Conservation (phyloP, 2,797 vertebrate genomes). For the Glyptemys insculpta region DNA sequence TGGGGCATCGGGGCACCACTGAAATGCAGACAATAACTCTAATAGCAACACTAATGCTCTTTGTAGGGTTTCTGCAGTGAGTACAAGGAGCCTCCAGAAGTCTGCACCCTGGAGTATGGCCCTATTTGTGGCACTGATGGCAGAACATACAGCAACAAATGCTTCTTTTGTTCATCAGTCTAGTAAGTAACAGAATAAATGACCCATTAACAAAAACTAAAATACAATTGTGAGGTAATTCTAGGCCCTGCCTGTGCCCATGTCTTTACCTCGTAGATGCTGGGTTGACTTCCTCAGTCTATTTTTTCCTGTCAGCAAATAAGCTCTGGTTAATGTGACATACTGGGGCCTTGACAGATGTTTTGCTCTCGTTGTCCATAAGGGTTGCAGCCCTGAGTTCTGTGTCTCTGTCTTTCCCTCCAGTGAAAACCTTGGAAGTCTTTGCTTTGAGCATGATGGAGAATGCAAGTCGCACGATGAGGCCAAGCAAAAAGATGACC, state of each 20-base stretch:
- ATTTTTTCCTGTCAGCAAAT: not conserved
- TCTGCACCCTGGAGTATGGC: rapidly evolving
- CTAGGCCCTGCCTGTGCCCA: not conserved
- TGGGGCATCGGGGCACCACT: not conserved
- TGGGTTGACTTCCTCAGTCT: not conserved
- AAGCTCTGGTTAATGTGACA: not conserved
- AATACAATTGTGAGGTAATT: not conserved
- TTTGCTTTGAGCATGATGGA: not conserved
- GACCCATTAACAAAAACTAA: not conserved
- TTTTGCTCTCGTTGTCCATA: not conserved
- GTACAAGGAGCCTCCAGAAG: not conserved
- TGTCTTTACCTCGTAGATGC: not conserved
- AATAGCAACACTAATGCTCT: not conserved
- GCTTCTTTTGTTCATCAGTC: conserved; percentile 79
- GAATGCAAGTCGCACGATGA: rapidly evolving
- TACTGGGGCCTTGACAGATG: not conserved
- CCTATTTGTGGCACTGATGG: conserved; percentile 78
- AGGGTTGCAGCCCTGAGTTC: not conserved
- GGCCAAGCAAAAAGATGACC: not conserved
- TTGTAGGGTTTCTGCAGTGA: not conserved
- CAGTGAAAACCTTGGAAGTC: not conserved
- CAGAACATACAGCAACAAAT: conserved; percentile 79
- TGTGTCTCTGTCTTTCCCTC: not conserved
- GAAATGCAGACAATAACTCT: not conserved
- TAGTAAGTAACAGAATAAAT: conserved; percentile 69